A percentile compares a stretch with the other conserved stretches of the same genome.
Evolutionary conservation across 2,113 vertebrate genomes (phyloP).

Genomic region (cat (Felis catus)): F.catus_Fca126_mat1.0 CM031419.1:146532501-146533000

Average conservation of each 20-base stretch:
- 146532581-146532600: neutral
- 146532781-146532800: neutral
- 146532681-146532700: slow-evolving; percentile 35
- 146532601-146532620: slow-evolving; percentile 15
- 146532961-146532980: slow-evolving; percentile 54
- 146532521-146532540: neutral
- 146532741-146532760: neutral
- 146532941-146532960: slow-evolving; percentile 1
- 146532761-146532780: neutral
- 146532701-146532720: slow-evolving; percentile 6
- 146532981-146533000: slow-evolving; percentile 77
- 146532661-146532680: slow-evolving; percentile 23
- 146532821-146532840: neutral
- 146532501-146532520: neutral
- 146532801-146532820: neutral
- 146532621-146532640: slow-evolving; percentile 9
- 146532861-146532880: slow-evolving; percentile 11
- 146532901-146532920: slow-evolving; percentile 24
- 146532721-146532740: neutral
- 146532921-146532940: slow-evolving; percentile 53
- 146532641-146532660: neutral
- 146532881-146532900: neutral
- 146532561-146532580: neutral
- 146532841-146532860: neutral
- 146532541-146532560: neutral